phyloP scores from a whole-genome alignment of 2,113 vertebrate species.

The Cathartes aura region DNA sequence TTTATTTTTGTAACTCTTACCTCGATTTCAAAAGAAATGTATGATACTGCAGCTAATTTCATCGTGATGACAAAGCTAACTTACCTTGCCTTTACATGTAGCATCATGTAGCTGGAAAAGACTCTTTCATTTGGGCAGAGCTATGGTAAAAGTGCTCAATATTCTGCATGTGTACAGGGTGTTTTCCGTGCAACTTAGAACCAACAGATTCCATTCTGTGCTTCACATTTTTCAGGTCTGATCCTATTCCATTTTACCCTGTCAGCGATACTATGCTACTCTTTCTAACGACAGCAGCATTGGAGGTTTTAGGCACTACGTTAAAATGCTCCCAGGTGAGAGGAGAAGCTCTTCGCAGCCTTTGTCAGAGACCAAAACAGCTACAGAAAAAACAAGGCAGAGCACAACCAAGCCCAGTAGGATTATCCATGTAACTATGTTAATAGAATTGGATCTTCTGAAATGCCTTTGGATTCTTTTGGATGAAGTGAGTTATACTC shows the following conservation, averaged over 20 bases:
- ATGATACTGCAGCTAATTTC: background rate
- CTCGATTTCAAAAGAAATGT: background rate
- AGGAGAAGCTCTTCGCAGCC: background rate
- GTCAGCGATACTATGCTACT: background rate
- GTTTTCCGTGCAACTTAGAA: background rate
- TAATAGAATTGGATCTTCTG: background rate
- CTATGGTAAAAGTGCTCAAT: background rate
- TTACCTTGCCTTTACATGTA: background rate
- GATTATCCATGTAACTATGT: background rate
- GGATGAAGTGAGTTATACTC: background rate
- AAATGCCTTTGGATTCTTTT: background rate
- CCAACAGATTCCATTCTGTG: background rate
- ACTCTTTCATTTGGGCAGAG: background rate
- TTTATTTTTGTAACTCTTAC: slow-evolving; percentile 13
- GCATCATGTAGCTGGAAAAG: background rate
- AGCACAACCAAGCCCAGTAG: background rate
- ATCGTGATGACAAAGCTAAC: background rate
- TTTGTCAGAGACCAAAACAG: background rate
- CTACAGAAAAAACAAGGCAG: background rate
- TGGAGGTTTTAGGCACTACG: background rate
- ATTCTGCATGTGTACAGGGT: background rate
- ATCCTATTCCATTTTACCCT: background rate
- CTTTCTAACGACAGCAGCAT: background rate
- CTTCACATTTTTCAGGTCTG: background rate
- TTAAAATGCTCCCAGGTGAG: background rate